Conservation (phyloP, 1,140 invertebrate genomes). For the Melitaea cinxia region DNA sequence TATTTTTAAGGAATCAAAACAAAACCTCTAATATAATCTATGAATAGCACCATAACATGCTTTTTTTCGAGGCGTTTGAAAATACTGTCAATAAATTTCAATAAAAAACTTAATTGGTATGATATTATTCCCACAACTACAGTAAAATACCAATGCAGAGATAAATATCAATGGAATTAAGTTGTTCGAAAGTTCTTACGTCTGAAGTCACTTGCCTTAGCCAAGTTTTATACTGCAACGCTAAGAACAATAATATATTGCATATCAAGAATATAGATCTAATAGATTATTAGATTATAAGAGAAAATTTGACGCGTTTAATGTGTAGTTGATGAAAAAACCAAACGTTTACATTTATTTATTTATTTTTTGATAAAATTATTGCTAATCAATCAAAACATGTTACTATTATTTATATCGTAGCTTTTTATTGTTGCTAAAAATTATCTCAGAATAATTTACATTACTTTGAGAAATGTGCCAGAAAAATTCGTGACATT, state of each 20-base stretch:
- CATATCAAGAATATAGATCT: not conserved
- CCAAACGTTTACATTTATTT: too few relatives aligned
- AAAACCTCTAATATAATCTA: too few relatives aligned
- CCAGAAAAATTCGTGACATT: too few relatives aligned
- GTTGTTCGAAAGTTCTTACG: constrained; percentile 2
- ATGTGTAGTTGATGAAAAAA: not conserved
- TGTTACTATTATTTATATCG: too few relatives aligned
- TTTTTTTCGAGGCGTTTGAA: not conserved
- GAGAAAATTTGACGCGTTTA: not conserved
- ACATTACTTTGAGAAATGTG: too few relatives aligned
- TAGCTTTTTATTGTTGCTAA: too few relatives aligned
- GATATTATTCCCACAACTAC: not conserved
- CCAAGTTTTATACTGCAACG: constrained; percentile 9
- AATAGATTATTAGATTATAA: not conserved
- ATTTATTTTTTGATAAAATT: too few relatives aligned
- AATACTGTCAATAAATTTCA: not conserved
- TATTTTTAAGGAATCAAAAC: too few relatives aligned
- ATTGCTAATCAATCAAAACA: too few relatives aligned
- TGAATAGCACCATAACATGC: too few relatives aligned
- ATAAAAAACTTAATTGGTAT: not conserved
- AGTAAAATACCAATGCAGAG: not conserved
- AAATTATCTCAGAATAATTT: too few relatives aligned
- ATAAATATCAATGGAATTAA: constrained; percentile 10
- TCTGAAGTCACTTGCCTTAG: not conserved
- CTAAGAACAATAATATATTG: not conserved